Evolutionary conservation across 2,797 vertebrate genomes (phyloP).

Genomic region (Pangasius macronema): DNA sequence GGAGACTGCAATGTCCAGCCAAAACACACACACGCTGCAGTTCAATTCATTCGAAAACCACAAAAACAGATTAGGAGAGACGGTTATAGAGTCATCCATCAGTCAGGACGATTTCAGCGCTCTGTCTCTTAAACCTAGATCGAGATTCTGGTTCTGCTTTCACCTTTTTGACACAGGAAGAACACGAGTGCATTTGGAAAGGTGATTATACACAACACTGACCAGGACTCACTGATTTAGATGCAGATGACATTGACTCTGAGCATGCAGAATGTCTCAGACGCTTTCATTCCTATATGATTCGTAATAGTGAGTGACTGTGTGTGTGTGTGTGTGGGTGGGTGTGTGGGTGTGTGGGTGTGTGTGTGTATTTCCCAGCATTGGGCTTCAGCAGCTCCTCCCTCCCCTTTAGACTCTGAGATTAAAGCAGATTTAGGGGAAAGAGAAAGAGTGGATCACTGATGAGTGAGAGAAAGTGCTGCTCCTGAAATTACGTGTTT

Average conservation of each 20-base stretch:
- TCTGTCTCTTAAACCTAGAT: not conserved
- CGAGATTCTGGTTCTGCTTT: not conserved
- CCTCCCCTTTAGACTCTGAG: conserved; percentile 48
- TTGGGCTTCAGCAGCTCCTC: conserved; percentile 46
- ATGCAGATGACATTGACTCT: conserved; percentile 6
- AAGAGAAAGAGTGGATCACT: not conserved
- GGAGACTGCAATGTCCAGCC: conserved; percentile 21
- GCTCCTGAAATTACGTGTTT: not conserved
- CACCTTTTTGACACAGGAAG: not conserved
- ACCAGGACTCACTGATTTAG: not conserved
- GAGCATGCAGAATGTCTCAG: conserved; percentile 58
- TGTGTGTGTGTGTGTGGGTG: conserved; percentile 45
- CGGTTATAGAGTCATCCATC: conserved; percentile 37
- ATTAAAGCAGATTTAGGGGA: conserved; percentile 39
- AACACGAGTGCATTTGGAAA: not conserved
- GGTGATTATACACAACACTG: not conserved
- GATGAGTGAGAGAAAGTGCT: not conserved
- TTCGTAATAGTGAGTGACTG: conserved; percentile 51
- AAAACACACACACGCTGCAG: conserved; percentile 25
- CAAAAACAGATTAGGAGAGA: conserved; percentile 50
- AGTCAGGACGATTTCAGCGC: not conserved
- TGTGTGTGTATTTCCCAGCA: conserved; percentile 58
- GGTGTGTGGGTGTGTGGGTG: conserved; percentile 40
- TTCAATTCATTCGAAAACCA: conserved; percentile 41
- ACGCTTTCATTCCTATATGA: conserved; percentile 43